Conservation (phyloP, 2,888 invertebrate genomes). For the Chrysopilus asiliformis region DNA sequence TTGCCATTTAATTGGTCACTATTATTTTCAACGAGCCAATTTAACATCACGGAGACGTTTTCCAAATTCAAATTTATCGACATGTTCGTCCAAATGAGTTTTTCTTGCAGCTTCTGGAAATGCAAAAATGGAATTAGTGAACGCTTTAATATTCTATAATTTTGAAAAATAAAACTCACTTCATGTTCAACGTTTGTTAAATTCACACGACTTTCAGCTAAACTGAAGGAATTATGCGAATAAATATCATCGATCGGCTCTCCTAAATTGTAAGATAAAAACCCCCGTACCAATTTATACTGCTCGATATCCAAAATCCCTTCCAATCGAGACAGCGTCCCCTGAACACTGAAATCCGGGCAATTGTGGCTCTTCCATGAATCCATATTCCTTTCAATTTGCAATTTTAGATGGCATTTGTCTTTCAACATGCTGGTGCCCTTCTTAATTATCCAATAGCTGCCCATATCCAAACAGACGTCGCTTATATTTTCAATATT, state of each 20-base stretch:
- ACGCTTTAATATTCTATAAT: not conserved
- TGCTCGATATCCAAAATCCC: conserved; percentile 69
- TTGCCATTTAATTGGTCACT: no score
- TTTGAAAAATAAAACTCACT: conserved; percentile 12
- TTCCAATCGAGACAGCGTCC: conserved; percentile 72
- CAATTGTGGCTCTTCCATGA: conserved; percentile 40
- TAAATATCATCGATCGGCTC: conserved; percentile 61
- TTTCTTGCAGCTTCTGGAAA: conserved; percentile 20
- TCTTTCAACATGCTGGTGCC: conserved; percentile 66
- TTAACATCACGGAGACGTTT: conserved; percentile 60
- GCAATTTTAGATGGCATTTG: conserved; percentile 65
- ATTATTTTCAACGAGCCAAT: conserved; percentile 27
- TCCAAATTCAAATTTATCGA: conserved; percentile 70
- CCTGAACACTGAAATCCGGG: conserved; percentile 74
- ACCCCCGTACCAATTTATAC: conserved; percentile 75
- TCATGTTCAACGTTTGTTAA: conserved; percentile 22
- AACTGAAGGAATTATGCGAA: conserved; percentile 20
- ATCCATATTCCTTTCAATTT: conserved; percentile 71
- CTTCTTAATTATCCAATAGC: conserved; percentile 25
- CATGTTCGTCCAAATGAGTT: conserved; percentile 59
- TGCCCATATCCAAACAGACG: conserved; percentile 26
- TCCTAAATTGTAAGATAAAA: conserved; percentile 80
- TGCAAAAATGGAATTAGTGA: no score
- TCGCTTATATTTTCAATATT: conserved; percentile 12
- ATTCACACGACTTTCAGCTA: conserved; percentile 26